Base-by-base conservation (phyloP, 2,888 invertebrate species). In the Bombyx huttoni region DNA sequence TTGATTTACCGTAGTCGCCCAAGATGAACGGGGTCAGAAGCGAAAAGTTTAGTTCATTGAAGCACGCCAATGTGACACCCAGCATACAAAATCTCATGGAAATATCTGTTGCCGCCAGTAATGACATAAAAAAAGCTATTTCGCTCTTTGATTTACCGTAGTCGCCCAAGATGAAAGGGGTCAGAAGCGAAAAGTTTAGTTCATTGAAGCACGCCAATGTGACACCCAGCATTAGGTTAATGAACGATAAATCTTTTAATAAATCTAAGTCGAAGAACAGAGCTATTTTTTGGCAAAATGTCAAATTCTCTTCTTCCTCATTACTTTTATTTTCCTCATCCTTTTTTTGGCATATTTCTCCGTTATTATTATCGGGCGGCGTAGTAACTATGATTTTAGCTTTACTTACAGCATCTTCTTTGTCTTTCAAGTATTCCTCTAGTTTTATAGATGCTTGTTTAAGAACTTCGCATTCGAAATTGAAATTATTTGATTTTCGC, bases 1-100 rank as follows among this genome's bases (percentile, higher is more conserved):
- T 90, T 1, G 77, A 77, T 61, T 92, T 90, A 0, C 92, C 90
- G 63, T 91, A 92, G 63, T 93, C 94, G 13, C 89, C 89, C n/a
- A 94, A 77, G 60, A 94, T 92, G 58, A 94, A 93, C 0, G 94
- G 93, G 0, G 93, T 93, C 50, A 94, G 66, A 50, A 94, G 90
- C 1, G 93, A 92, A 68, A 94, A 94, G 70, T 94, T 94, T 7
- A 93, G 63, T 72, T 94, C 94, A 6, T 91, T 91, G 63, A 93
- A 93, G 65, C 91, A 92, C 0, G 93, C 93, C 46, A 93, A 78
- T 0, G 92, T 93, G 49, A 94, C n/a, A n/a, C n/a, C n/a, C n/a
- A n/a, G n/a, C n/a, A n/a, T n/a, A n/a, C 91, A 84, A 65, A 94
- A 92, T 58, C 94, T 81, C 13, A 92, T 90, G 12, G 81, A 75